Evolutionary conservation across 2,888 invertebrate species (phyloP).

Genomic region (Tachina lurida): DNA sequence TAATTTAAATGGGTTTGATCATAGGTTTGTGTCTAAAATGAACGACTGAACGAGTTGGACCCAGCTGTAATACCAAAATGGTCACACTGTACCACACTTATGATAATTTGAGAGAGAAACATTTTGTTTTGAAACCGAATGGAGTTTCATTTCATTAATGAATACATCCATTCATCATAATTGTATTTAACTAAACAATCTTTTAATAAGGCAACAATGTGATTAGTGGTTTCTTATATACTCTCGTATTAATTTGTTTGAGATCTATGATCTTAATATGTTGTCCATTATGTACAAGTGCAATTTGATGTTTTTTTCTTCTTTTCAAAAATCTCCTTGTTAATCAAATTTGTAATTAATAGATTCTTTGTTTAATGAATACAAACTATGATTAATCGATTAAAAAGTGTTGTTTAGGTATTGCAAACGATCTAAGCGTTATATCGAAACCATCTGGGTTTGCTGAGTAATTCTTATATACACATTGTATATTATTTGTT

Average conservation of each 20-base stretch:
- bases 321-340: not conserved
- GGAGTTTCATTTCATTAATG: conserved; percentile 50
- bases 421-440: no score
- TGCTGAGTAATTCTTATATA: no score
- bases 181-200: conserved; percentile 31
- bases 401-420: no score
- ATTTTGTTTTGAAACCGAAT: conserved; percentile 20
- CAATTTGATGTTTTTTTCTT: not conserved
- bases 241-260: not conserved
- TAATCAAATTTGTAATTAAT: no score
- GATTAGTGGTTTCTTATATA: not conserved
- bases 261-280: conserved; percentile 5
- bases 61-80: no score
- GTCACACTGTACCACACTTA: not conserved
- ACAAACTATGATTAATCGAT: no score
- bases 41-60: no score
- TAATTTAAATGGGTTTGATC: no score
- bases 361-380: no score
- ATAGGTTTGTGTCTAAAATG: no score
- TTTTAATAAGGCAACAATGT: conserved; percentile 9
- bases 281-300: not conserved
- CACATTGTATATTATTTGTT: no score
- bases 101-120: conserved; percentile 2
- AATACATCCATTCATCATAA: conserved; percentile 8
- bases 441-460: no score